Percentiles rank a stretch among this genome's conserved stretches.
These are phyloP conservation scores for Drosophila mimetica DNA, from an alignment of 2,888 invertebrate species.

Conservation along the genomic window DNA sequence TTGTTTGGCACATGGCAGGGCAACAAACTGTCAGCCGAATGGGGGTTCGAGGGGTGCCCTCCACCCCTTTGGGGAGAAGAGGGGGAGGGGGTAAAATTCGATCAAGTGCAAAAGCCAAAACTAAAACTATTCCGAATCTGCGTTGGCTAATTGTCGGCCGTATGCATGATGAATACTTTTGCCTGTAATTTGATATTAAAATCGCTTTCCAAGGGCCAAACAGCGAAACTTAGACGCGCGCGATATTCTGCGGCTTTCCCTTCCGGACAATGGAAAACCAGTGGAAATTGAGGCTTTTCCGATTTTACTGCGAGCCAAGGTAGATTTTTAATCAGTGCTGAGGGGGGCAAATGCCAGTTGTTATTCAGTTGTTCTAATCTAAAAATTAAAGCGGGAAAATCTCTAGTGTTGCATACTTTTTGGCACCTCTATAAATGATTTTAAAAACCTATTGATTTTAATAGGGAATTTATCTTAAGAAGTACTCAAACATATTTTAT, in stretches of 20 bases:
- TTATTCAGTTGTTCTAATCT: no score
- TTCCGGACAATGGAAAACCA: slow-evolving; percentile 16
- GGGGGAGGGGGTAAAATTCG: slow-evolving; percentile 15
- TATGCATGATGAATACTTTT: slow-evolving; percentile 35
- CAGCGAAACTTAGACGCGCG: slow-evolving; percentile 19
- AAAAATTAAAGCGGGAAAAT: no score
- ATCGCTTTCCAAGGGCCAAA: slow-evolving; percentile 23
- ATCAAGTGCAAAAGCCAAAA: slow-evolving; percentile 45
- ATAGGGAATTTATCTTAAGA: no score
- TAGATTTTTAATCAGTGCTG: slow-evolving; percentile 4
- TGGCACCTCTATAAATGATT: no score
- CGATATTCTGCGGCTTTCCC: not conserved
- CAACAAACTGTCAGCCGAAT: slow-evolving; percentile 42
- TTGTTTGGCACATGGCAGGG: slow-evolving; percentile 72
- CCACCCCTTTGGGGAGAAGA: not conserved
- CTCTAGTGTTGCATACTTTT: no score
- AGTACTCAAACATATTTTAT: no score
- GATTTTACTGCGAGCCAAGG: not conserved
- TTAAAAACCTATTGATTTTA: no score
- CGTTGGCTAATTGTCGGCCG: slow-evolving; percentile 27
- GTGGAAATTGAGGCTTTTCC: slow-evolving; percentile 9
- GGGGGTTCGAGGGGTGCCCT: not conserved
- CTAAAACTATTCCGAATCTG: slow-evolving; percentile 31
- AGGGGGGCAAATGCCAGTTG: not conserved
- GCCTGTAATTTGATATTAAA: slow-evolving; percentile 39